These are phyloP conservation scores for Pteruthius melanotis DNA, from an alignment of 2,113 vertebrate species.

Conservation along the genomic window DNA sequence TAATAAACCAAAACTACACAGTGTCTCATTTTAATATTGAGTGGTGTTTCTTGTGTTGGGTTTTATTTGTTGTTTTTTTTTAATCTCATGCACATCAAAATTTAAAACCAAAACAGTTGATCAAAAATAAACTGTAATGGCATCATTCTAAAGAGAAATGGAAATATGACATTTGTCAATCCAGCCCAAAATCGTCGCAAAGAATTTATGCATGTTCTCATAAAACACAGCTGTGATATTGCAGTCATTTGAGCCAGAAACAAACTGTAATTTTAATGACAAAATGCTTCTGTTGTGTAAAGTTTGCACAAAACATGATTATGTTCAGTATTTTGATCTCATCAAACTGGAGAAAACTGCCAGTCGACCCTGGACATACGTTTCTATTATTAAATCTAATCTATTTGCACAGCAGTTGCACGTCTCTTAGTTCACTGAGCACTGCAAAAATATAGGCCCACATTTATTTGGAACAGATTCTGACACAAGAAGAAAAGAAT, in stretches of 20 bases:
- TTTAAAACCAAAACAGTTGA: not conserved
- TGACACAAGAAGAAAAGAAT: slow-evolving; percentile 5
- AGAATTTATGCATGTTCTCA: not conserved
- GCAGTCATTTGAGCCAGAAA: slow-evolving; percentile 28
- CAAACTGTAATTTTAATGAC: slow-evolving; percentile 45
- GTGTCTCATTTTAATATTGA: not conserved
- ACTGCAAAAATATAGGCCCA: not conserved
- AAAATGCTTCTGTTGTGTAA: slow-evolving; percentile 49
- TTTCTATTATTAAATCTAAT: slow-evolving; percentile 42
- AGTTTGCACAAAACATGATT: slow-evolving; percentile 48
- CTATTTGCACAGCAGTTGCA: not conserved
- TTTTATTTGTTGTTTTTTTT: too few species aligned
- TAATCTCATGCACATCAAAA: not conserved
- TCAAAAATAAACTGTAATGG: slow-evolving; percentile 27
- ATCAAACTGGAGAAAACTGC: slow-evolving; percentile 18
- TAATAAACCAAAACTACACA: slow-evolving; percentile 11
- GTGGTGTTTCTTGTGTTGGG: not conserved
- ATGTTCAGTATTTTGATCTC: slow-evolving; percentile 7
- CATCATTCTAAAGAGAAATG: slow-evolving; percentile 22
- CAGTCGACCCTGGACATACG: not conserved
- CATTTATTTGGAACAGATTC: not conserved
- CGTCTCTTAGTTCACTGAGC: not conserved
- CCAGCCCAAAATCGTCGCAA: not conserved
- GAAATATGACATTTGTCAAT: slow-evolving; percentile 18
- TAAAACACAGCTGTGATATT: slow-evolving; percentile 34